Evolutionary conservation across 2,113 vertebrate species (phyloP), one percentile per base, ranked within the genome.

Genomic region (Eupsittula cactorum): DNA sequence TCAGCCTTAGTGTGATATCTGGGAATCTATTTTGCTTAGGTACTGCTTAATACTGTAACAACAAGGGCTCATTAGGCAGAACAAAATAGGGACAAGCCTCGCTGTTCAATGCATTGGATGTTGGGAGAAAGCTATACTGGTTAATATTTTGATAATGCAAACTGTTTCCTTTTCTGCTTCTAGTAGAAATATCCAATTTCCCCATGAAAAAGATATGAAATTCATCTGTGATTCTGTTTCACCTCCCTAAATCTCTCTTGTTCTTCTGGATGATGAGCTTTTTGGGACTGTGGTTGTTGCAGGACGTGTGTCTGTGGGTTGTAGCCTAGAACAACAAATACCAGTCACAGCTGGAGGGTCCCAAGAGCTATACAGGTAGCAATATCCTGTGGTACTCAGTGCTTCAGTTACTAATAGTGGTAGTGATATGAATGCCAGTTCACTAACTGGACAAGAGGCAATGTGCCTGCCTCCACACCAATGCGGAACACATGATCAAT

Each of bases 401-500:
- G 47, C 44, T 83, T 49, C 57, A 9, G 27, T 55, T 74, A 18
- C 60, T 71, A 9, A 12, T 24, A 35, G 49, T 11, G n/a, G 31
- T 39, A 44, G n/a, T 46, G 83, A 11, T n/a, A 20, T 1, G 3
- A 52, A 46, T 39, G 9, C 39, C 35, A 19, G 35, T 65, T 68
- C 53, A 69, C 29, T 63, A 60, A 23, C 49, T 41, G 39, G 15
- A 33, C 39, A 64, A 64, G 25, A 27, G 44, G 63, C 41, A 55
- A 4, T 0, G 21, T 74, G 24, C 2, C 35, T 88, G 44, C 42
- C 25, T 57, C 49, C 27, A 12, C 7, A 42, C 57, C 0, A 0
- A 18, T 73, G 41, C 8, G 8, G 41, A 87, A 9, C 47, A 44
- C 20, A 5, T 31, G 19, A 9, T 62, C 35, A 57, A 47, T 37